phyloP scores from a whole-genome alignment of 2,113 vertebrate genomes.

The Salvelinus fontinalis region DNA sequence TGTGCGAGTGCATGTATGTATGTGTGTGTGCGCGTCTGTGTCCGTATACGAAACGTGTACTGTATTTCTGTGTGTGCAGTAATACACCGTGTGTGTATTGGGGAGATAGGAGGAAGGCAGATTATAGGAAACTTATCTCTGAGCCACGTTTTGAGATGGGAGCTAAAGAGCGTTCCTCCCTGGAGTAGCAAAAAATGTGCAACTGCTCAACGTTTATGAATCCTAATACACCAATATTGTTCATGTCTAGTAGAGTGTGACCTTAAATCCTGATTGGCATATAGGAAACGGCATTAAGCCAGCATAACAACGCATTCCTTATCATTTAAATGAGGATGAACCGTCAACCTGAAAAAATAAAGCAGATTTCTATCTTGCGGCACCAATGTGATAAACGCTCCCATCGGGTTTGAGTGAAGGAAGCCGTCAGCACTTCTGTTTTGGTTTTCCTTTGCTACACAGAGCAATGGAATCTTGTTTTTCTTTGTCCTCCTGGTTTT shows the following conservation, averaged over 20 bases:
- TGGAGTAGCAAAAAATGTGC: slow-evolving; percentile 1
- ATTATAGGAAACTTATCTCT: slow-evolving; percentile 1
- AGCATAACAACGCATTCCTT: slow-evolving; percentile 31
- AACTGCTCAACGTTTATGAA: slow-evolving; percentile 22
- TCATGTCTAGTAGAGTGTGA: slow-evolving; percentile 31
- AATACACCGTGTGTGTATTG: neutral
- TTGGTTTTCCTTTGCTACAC: slow-evolving; percentile 59
- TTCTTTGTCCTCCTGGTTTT: slow-evolving; percentile 58
- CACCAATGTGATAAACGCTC: slow-evolving; percentile 60
- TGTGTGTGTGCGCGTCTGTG: neutral
- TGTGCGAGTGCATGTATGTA: neutral
- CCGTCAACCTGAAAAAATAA: slow-evolving; percentile 72
- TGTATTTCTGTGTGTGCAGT: too few relatives aligned
- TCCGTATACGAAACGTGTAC: neutral
- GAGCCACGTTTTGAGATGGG: neutral
- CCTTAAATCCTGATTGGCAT: slow-evolving; percentile 69
- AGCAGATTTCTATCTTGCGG: slow-evolving; percentile 61
- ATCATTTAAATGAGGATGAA: slow-evolving; percentile 60
- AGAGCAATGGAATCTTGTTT: slow-evolving; percentile 67
- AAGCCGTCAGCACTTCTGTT: slow-evolving; percentile 70
- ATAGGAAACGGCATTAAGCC: slow-evolving; percentile 30
- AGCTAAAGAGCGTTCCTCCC: neutral
- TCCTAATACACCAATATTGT: slow-evolving; percentile 32
- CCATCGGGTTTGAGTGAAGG: slow-evolving; percentile 58
- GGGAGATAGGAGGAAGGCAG: neutral